Conservation (phyloP, 2,888 invertebrate genomes). For the Callinectes sapidus region DNA sequence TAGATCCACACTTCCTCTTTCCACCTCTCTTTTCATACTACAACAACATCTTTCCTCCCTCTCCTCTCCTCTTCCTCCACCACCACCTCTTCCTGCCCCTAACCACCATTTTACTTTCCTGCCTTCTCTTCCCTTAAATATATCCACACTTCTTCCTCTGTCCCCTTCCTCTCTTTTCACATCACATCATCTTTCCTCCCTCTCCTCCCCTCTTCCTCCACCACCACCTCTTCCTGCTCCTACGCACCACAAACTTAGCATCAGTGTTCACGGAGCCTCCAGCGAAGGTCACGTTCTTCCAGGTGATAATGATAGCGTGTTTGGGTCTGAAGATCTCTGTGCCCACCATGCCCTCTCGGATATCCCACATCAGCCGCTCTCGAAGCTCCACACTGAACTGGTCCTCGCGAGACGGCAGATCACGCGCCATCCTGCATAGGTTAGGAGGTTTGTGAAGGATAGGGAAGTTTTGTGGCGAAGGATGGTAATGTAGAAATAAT, state of each 20-base stretch:
- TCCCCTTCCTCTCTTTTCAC: neutral
- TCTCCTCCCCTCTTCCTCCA: neutral
- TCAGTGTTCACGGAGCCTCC: conserved; percentile 80
- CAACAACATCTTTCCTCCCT: neutral
- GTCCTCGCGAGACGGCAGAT: conserved; percentile 85
- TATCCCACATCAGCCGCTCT: conserved; percentile 91
- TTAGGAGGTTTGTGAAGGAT: neutral
- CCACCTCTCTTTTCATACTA: neutral
- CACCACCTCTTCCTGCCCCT: too few species aligned
- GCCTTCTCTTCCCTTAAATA: neutral
- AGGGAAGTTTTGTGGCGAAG: neutral
- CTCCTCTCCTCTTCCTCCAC: too few species aligned
- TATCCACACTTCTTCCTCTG: too few species aligned
- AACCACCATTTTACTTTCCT: too few species aligned
- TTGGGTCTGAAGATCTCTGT: conserved; percentile 93
- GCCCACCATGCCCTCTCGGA: conserved; percentile 92
- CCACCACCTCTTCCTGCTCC: neutral
- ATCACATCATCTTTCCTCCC: neutral
- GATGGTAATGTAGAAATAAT: neutral
- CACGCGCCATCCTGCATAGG: conserved; percentile 79
- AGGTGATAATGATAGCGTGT: conserved; percentile 92
- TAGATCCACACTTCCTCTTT: neutral
- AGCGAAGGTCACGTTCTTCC: conserved; percentile 96
- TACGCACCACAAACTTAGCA: conserved; percentile 74
- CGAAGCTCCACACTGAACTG: conserved; percentile 90